phyloP scores from a whole-genome alignment of 2,797 vertebrate genomes.

The Channa striata region DNA sequence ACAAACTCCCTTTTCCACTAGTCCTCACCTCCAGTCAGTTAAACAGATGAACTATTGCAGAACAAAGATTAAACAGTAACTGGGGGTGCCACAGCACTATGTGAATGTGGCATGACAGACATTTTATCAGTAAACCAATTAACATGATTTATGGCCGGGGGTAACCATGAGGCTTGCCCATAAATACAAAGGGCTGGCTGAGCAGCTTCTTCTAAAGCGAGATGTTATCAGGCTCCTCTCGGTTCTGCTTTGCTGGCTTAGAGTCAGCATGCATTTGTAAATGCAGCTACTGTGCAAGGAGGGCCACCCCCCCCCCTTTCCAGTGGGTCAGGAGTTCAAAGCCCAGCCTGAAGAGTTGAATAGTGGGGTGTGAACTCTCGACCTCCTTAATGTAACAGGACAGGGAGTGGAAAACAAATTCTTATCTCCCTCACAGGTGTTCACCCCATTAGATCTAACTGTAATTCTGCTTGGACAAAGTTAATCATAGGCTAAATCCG shows the following conservation, averaged over 20 bases:
- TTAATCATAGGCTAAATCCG: background rate
- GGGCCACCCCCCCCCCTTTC: slow-evolving; percentile 42
- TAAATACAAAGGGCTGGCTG: slow-evolving; percentile 81
- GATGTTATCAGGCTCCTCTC: slow-evolving; percentile 77
- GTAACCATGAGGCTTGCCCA: slow-evolving; percentile 75
- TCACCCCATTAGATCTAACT: slow-evolving; percentile 10
- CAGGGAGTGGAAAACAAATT: slow-evolving; percentile 48
- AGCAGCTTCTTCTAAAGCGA: slow-evolving; percentile 75
- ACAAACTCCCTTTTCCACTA: slow-evolving; percentile 62
- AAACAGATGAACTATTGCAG: slow-evolving; percentile 80
- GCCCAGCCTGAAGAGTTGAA: slow-evolving; percentile 74
- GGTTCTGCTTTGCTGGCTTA: slow-evolving; percentile 77
- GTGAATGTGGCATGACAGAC: slow-evolving; percentile 77
- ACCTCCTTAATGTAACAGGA: slow-evolving; percentile 77
- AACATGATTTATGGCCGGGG: slow-evolving; percentile 84
- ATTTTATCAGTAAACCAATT: slow-evolving; percentile 86
- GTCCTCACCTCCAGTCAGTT: slow-evolving; percentile 74
- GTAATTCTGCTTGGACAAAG: slow-evolving; percentile 22
- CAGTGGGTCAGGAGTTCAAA: slow-evolving; percentile 82
- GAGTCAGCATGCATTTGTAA: slow-evolving; percentile 84
- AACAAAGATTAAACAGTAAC: slow-evolving; percentile 81
- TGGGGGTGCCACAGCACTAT: slow-evolving; percentile 68
- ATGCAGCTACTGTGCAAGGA: slow-evolving; percentile 81
- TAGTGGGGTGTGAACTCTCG: slow-evolving; percentile 76
- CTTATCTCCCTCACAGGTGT: slow-evolving; percentile 69